Base-by-base conservation (phyloP, 2,888 invertebrate species). In the Aporophyla nigra region DNA sequence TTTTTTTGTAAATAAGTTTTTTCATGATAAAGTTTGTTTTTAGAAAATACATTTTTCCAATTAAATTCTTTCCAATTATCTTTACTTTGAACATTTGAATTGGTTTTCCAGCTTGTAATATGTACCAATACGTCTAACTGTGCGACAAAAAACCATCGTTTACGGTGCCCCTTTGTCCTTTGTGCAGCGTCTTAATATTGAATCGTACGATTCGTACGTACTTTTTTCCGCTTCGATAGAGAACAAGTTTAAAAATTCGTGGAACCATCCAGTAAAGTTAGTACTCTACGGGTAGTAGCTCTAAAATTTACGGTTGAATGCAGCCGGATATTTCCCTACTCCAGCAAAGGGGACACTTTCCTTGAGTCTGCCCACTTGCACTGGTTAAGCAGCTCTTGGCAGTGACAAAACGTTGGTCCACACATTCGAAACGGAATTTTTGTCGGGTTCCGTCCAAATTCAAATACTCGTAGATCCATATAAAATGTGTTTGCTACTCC, bases 401-500 rank as follows among this genome's bases (percentile, higher is more conserved):
- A 78, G 51, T 82, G 65, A 82, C 70, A 83, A 83, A 81, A 67
- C 70, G 74, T 67, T 58, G 53, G 58, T 83, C 56, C 70, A 70
- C 56, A 82, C 33, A 51, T 72, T 66, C 33, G 14, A 0, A 59
- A 33, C 46, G 24, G 58, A 62, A 59, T 70, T 83, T 82, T 82
- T 78, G 69, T 66, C 24, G 56, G 49, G 49, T 58, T 54, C 78
- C 53, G 27, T 67, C 33, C 49, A 78, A 73, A 81, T 66, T 61
- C 61, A 74, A 82, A 78, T 58, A 59, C 78, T 62, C 6, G 49
- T 51, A 54, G 19, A 78, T 62, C 78, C 53, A 49, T 67, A 83
- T 24, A 71, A 78, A 74, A 63, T 51, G 49, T 74, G 56, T 78
- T 72, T 78, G 59, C 69, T 61, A 59, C 51, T 61, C 21, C 14